Conservation (phyloP, 2,797 vertebrate genomes). For the Thaleichthys pacificus region DNA sequence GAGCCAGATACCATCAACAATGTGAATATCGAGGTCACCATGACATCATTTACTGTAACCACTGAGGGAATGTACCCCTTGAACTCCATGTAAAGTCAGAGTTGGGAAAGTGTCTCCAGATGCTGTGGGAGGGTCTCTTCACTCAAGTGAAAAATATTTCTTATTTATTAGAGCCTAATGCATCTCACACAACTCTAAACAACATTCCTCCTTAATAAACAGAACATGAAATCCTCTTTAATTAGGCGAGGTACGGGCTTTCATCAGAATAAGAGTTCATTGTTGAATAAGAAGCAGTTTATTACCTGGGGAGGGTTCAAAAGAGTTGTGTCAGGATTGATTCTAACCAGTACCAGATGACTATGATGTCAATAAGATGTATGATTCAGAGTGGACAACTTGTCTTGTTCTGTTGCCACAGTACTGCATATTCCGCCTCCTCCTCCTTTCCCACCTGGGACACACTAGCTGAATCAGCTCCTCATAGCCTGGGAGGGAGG, state of each 20-base stretch:
- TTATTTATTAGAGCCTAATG: slow-evolving; percentile 45
- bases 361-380: slow-evolving; percentile 44
- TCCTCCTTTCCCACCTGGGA: background rate
- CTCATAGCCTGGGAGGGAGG: too few relatives aligned
- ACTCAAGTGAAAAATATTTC: slow-evolving; percentile 42
- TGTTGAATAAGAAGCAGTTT: background rate
- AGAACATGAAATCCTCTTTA: background rate
- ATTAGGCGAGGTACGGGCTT: background rate
- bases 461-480: background rate
- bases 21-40: background rate
- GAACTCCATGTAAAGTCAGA: background rate
- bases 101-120: slow-evolving; percentile 3
- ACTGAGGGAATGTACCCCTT: background rate
- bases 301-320: background rate
- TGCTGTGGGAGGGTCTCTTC: slow-evolving; percentile 33
- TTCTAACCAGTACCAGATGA: slow-evolving; percentile 54
- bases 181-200: slow-evolving; percentile 33
- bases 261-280: background rate
- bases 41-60: background rate
- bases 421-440: background rate
- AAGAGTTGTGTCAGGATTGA: too few relatives aligned
- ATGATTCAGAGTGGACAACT: slow-evolving; percentile 16
- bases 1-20: slow-evolving; percentile 42
- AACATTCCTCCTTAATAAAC: background rate
- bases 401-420: too few relatives aligned